phyloP scores from a whole-genome alignment of 2,888 invertebrate species.

The Drosophila anomalata region DNA sequence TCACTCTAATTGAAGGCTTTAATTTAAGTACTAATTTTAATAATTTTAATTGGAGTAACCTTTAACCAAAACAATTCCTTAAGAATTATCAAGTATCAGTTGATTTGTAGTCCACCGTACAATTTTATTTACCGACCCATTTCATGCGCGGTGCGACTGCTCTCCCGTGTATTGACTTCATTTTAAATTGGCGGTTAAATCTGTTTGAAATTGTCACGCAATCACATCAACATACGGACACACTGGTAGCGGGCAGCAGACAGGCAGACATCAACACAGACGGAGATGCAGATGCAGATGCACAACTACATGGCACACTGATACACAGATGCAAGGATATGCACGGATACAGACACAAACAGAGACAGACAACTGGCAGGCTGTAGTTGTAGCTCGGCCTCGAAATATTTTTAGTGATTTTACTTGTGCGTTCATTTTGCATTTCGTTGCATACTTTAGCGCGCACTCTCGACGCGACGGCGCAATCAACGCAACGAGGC shows the following conservation, averaged over 20 bases:
- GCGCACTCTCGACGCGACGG: conserved; percentile 51
- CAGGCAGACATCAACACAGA: conserved; percentile 40
- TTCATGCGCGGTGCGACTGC: conserved; percentile 51
- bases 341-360: background rate
- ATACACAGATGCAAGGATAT: background rate
- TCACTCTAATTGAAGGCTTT: background rate
- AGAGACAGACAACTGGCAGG: conserved; percentile 17
- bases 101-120: background rate
- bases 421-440: conserved; percentile 67
- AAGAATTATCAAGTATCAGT: background rate
- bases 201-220: conserved; percentile 80
- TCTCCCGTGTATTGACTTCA: conserved; percentile 77
- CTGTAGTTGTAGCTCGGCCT: conserved; percentile 30
- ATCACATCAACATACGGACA: conserved; percentile 61
- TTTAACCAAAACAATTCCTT: background rate
- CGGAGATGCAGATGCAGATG: conserved; percentile 15
- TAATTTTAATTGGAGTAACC: background rate
- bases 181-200: conserved; percentile 80
- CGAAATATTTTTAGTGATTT: conserved; percentile 76
- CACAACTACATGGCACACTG: conserved; percentile 12
- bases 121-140: conserved; percentile 18
- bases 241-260: conserved; percentile 35
- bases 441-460: conserved; percentile 69
- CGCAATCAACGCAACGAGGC: conserved; percentile 81
- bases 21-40: background rate